Percentiles rank a stretch among this genome's conserved stretches.
Conservation (phyloP, 2,113 vertebrate genomes). For the Daphoenositta chrysoptera region DNA sequence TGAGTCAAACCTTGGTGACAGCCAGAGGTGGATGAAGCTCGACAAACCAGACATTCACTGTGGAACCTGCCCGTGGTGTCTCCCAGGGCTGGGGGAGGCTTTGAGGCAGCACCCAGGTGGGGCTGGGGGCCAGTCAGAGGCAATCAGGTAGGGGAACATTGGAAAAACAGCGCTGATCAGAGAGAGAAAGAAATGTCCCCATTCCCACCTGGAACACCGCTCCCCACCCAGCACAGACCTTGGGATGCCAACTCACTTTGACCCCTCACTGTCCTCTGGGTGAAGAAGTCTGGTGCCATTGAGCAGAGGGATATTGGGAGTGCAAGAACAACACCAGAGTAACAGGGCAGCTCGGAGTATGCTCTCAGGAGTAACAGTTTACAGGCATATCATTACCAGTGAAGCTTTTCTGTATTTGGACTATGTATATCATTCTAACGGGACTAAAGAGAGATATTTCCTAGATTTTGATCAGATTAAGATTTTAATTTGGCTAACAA, state of each 20-base stretch:
- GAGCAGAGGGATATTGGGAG: background rate
- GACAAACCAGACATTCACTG: background rate
- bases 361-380: background rate
- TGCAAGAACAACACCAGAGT: too few species aligned
- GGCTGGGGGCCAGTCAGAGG: background rate
- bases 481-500: background rate
- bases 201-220: background rate
- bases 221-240: background rate
- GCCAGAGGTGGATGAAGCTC: background rate
- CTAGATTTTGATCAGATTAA: background rate
- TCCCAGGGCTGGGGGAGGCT: background rate
- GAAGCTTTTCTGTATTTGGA: background rate
- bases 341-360: background rate
- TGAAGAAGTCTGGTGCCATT: background rate
- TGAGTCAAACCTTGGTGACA: background rate
- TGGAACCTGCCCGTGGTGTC: background rate
- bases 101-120: background rate
- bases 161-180: background rate
- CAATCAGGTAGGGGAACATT: background rate
- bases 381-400: background rate
- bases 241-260: background rate
- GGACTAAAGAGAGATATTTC: background rate
- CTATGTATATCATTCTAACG: background rate
- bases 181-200: background rate
- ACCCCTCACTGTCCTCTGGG: background rate